Base-by-base conservation (phyloP, 2,797 vertebrate species). In the Falco novaeseelandiae region DNA sequence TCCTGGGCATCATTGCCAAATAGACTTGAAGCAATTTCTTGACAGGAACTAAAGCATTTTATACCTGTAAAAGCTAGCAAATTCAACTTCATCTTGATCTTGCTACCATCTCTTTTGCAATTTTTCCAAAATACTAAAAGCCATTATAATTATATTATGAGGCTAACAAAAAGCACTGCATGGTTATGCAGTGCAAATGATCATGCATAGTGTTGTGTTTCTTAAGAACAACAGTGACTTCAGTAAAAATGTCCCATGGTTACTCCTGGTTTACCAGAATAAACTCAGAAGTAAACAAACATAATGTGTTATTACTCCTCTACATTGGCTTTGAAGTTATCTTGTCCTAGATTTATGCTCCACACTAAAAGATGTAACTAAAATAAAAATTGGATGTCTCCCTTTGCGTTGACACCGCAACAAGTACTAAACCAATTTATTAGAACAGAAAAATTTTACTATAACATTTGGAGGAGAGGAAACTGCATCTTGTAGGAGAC, bases 11-110 rank as follows among this genome's bases (percentile, higher is more conserved):
- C 82, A 76, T 13, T 85, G 63, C 57, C 58, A 95, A 85, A 96
- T 42, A 83, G 13, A 80, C 84, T 93, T 88, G 38, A 85, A 90
- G 42, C 78, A 71, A 85, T 91, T 95, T 95, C 83, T 89, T 32
- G 38, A 89, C 65, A 73, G 79, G 55, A 96, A 73, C 63, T 82
- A 74, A 85, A 54, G 46, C 66, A 93, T 65, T 95, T 96, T 80
- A 59, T 83, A 74, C 46, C 62, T 89, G 34, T 51, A 74, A 66
- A 78, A 88, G 61, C 67, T 65, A 46, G 49, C 40, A 89, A 97
- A 95, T 83, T 61, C 70, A 67, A 61, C 79, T 90, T 93, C 12
- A 5, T 46, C 42, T 89, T 81, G 52, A 5, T 46, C 42, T 89
- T 81, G 52, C 34, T 29, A 85, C 34, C n/a, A 90, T 20, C 49